These are phyloP conservation scores for Antechinus stuartii DNA, from an alignment of 2,113 vertebrate genomes.

Conservation along the genomic window DNA sequence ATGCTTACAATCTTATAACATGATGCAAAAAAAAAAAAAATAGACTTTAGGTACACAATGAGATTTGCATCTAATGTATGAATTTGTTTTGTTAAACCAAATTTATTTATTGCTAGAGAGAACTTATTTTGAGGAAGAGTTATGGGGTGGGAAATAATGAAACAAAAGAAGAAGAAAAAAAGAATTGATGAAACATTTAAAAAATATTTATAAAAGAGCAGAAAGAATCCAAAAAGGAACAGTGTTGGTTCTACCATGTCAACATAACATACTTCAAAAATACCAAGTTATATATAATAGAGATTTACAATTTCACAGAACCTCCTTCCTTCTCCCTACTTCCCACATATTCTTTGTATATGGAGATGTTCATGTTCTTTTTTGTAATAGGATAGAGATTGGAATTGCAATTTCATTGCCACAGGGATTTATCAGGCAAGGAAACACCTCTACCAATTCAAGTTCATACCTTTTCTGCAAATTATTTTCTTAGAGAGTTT, in stretches of 20 bases:
- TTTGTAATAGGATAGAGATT: background rate
- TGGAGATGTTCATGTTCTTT: background rate
- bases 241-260: background rate
- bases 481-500: background rate
- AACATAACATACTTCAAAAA: background rate
- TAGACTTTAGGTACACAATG: background rate
- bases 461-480: background rate
- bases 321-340: no score
- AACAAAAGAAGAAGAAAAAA: background rate
- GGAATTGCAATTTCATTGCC: background rate
- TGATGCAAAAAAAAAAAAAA: background rate
- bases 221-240: background rate
- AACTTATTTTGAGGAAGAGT: background rate
- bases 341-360: background rate
- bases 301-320: background rate
- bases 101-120: background rate
- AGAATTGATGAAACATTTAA: background rate
- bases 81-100: background rate
- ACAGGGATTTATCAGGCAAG: background rate
- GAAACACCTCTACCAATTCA: background rate
- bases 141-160: background rate
- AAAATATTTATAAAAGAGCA: background rate
- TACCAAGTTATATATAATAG: background rate
- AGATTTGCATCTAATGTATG: background rate
- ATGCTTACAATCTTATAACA: background rate